Base-by-base conservation (phyloP, 1,140 invertebrate species). In the Trichogramma pretiosum region DNA sequence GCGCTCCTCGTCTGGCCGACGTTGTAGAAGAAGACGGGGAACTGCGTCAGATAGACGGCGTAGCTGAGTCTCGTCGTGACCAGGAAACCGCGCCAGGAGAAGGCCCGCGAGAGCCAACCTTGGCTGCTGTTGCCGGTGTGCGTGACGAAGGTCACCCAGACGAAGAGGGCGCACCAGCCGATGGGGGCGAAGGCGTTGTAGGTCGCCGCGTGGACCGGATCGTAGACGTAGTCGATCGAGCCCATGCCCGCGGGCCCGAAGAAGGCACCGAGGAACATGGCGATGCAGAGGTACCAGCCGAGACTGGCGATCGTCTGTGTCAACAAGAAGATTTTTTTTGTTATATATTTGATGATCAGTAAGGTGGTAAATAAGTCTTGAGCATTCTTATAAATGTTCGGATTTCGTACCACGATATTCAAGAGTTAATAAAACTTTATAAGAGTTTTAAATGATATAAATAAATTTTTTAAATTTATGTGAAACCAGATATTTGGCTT, bases 141-240 rank as follows among this genome's bases (percentile, higher is more conserved):
- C 0, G 77, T 72, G 17, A 76, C 70, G 53, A 82, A 77, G 5
- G 79, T 75, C 7, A 81, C 68, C 83, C 83, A 85, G 16, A 71
- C 69, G 56, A 84, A 82, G 40, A 80, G 67, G 9, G 74, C 64
- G 55, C 82, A 84, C 81, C 82, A 85, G 8, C 76, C 73, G 35
- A 85, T 81, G 1, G 83, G 83, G 19, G 81, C 77, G 56, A 85
- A 81, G 13, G 83, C 82, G 23, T 82, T 80, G 52, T 84, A 85
- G 38, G 75, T 73, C 3, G 82, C 82, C 1, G 81, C 81, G 59
- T 85, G 76, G 2, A 72, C 65, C 4, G 76, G 72, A 55, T 82
- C 75, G 48, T 85, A 85, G 7, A 75, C 64, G 48, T 85, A 85
- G 58, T 74, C 64, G n/a, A 79, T 75, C 16, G 72, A 72, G 0